phyloP scores from a whole-genome alignment of 2,888 invertebrate genomes.

The Cosmopolites sordidus region DNA sequence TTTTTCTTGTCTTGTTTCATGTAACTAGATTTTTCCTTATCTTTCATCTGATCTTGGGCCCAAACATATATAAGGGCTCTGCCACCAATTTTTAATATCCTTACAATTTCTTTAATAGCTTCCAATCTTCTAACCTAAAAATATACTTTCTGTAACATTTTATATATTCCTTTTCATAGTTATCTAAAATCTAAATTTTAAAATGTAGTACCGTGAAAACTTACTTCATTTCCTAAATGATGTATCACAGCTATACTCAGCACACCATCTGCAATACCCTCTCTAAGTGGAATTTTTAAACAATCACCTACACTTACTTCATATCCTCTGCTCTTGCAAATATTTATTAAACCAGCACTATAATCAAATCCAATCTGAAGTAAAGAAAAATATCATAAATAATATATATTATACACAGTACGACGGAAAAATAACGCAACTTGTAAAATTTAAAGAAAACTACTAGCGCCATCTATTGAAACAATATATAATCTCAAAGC shows the following conservation, averaged over 20 bases:
- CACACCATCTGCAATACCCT: slow-evolving; percentile 68
- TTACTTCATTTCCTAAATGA: slow-evolving; percentile 78
- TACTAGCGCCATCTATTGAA: too few relatives aligned
- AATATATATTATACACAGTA: slow-evolving; percentile 11
- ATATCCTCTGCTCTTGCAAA: slow-evolving; percentile 59
- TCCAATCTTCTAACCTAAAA: slow-evolving; percentile 67
- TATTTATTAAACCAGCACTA: slow-evolving; percentile 61
- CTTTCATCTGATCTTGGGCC: slow-evolving; percentile 83
- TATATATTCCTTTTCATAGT: too few relatives aligned
- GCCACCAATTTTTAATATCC: slow-evolving; percentile 71
- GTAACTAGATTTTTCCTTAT: slow-evolving; percentile 64
- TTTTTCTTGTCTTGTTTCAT: slow-evolving; percentile 59
- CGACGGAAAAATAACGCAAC: too few relatives aligned
- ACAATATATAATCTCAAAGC: too few relatives aligned
- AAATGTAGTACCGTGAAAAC: too few relatives aligned
- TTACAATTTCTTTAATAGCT: slow-evolving; percentile 71
- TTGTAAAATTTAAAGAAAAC: too few relatives aligned
- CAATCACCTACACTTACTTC: slow-evolving; percentile 76
- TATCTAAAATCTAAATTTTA: not conserved
- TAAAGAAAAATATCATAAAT: slow-evolving; percentile 25
- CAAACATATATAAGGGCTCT: slow-evolving; percentile 88
- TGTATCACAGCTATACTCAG: slow-evolving; percentile 97
- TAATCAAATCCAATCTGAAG: slow-evolving; percentile 78
- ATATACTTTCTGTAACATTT: slow-evolving; percentile 30
- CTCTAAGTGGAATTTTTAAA: slow-evolving; percentile 65